phyloP scores from a whole-genome alignment of 2,113 vertebrate species.

The Hippocampus barbouri region DNA sequence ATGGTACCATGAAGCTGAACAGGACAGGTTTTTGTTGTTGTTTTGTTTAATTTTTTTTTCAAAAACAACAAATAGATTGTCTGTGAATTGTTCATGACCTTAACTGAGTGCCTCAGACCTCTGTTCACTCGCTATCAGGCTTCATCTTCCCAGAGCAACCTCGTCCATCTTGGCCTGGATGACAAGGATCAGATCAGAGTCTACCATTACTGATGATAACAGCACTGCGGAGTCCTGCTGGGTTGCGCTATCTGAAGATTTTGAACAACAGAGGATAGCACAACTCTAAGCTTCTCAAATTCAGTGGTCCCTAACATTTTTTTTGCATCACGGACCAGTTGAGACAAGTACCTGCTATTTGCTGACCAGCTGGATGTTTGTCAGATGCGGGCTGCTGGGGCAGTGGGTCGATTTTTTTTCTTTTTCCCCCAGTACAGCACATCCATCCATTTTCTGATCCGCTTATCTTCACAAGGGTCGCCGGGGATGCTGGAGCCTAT shows the following conservation, averaged over 20 bases:
- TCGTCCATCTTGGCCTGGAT: slow-evolving; percentile 84
- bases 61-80: background rate
- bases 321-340: no score
- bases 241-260: slow-evolving; percentile 15
- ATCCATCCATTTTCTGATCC: no score
- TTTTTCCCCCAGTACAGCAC: no score
- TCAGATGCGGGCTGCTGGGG: no score
- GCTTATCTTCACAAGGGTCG: no score
- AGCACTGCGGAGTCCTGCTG: background rate
- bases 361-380: no score
- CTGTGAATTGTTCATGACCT: slow-evolving; percentile 31
- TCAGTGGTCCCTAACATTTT: no score
- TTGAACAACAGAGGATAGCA: slow-evolving; percentile 1
- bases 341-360: no score
- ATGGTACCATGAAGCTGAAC: background rate
- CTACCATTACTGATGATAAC: slow-evolving; percentile 72
- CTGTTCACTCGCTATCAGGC: slow-evolving; percentile 65
- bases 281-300: background rate
- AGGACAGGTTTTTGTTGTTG: background rate
- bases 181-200: slow-evolving; percentile 82
- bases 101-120: slow-evolving; percentile 71
- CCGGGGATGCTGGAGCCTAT: no score
- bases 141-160: slow-evolving; percentile 42
- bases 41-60: background rate
- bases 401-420: no score